These are phyloP conservation scores for Drosophila albomicans DNA, from an alignment of 1,140 invertebrate genomes.

Conservation along the genomic window DNA sequence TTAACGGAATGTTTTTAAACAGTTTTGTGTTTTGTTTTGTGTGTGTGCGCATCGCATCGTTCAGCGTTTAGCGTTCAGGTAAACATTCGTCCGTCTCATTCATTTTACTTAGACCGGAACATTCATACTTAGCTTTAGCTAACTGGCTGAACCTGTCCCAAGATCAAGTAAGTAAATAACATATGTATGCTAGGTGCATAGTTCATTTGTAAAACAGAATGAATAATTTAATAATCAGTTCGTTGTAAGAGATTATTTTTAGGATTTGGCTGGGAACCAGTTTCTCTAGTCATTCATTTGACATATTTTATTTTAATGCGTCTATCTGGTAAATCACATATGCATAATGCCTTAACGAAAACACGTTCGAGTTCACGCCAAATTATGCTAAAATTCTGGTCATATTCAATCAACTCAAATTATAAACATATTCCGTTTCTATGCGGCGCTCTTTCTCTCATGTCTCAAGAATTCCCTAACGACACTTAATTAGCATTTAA, in stretches of 20 bases:
- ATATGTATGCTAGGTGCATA: constrained; percentile 13
- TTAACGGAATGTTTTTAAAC: constrained; percentile 31
- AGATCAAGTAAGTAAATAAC: constrained; percentile 3
- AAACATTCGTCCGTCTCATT: constrained; percentile 16
- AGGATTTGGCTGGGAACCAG: constrained; percentile 26
- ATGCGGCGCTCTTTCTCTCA: constrained; percentile 15
- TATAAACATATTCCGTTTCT: constrained; percentile 18
- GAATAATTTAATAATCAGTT: constrained; percentile 20
- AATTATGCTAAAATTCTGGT: constrained; percentile 16
- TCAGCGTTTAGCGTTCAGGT: constrained; percentile 27
- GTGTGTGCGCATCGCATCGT: neutral
- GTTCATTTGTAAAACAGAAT: constrained; percentile 33
- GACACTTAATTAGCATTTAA: constrained; percentile 12
- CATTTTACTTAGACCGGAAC: constrained; percentile 28
- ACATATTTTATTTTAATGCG: constrained; percentile 20
- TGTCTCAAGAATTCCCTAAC: constrained; percentile 10
- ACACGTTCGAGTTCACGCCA: constrained; percentile 22
- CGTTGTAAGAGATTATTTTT: constrained; percentile 41
- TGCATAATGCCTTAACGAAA: constrained; percentile 17
- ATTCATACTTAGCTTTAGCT: neutral
- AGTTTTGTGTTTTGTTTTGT: neutral
- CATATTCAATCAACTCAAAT: neutral
- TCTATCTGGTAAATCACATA: constrained; percentile 17
- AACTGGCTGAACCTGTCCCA: constrained; percentile 35
- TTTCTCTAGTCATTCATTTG: constrained; percentile 9